These are phyloP conservation scores for Dasyornis broadbenti DNA, from an alignment of 2,113 vertebrate genomes.

Conservation along the genomic window DNA sequence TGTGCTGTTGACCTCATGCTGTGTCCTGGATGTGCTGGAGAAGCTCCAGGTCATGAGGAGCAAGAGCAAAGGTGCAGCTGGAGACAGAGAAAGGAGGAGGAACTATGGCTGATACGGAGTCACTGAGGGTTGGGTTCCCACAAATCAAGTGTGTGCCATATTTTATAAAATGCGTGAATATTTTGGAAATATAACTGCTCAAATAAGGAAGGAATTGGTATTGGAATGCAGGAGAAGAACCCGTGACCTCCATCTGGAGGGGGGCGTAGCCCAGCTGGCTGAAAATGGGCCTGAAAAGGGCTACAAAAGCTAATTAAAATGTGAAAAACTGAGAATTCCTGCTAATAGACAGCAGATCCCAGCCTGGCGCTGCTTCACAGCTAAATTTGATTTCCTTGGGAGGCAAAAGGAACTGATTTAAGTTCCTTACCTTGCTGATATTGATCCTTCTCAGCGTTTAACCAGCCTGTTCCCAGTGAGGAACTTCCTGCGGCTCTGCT, in stretches of 20 bases:
- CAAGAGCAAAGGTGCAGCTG: not conserved
- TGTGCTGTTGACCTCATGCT: not conserved
- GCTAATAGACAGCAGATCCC: slow-evolving; percentile 43
- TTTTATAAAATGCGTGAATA: not conserved
- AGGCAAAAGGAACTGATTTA: slow-evolving; percentile 37
- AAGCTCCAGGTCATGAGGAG: not conserved
- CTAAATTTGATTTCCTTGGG: slow-evolving; percentile 20
- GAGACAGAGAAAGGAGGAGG: not conserved
- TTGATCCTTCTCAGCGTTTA: not conserved
- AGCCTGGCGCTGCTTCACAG: slow-evolving; percentile 38
- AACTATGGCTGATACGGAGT: rapidly evolving
- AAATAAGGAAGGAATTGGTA: not conserved
- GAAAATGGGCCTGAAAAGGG: not conserved
- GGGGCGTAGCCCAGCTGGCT: slow-evolving; percentile 1
- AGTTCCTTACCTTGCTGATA: slow-evolving; percentile 30
- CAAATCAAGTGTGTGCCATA: not conserved
- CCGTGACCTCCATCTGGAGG: slow-evolving; percentile 23
- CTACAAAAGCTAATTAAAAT: slow-evolving; percentile 37
- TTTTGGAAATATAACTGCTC: not conserved
- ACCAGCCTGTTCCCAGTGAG: not conserved
- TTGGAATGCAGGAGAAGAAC: not conserved
- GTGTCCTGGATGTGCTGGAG: not conserved
- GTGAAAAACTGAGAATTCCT: slow-evolving; percentile 39
- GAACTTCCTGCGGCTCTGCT: not conserved
- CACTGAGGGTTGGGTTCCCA: not conserved